phyloP scores from a whole-genome alignment of 1,140 invertebrate genomes.

The Drosophila chauvacae region DNA sequence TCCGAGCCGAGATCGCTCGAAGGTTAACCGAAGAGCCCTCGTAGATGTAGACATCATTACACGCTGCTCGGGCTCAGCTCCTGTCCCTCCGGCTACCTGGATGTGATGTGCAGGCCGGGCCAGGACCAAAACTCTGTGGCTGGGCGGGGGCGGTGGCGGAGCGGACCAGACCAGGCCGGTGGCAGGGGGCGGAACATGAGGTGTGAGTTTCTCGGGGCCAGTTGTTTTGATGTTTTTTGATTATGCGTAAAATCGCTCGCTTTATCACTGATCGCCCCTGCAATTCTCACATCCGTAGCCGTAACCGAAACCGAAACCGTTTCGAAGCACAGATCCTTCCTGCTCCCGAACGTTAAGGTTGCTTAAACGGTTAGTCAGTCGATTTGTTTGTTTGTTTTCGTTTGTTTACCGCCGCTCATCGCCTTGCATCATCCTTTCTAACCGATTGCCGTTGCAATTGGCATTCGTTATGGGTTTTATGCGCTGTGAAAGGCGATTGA shows the following conservation, averaged over 20 bases:
- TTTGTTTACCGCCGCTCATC: slow-evolving; percentile 35
- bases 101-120: background rate
- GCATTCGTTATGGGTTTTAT: slow-evolving; percentile 39
- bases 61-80: slow-evolving; percentile 67
- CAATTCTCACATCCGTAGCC: slow-evolving; percentile 46
- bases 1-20: slow-evolving; percentile 18
- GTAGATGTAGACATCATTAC: slow-evolving; percentile 56
- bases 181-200: slow-evolving; percentile 23
- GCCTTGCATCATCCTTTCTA: slow-evolving; percentile 12
- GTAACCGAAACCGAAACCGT: background rate
- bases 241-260: slow-evolving; percentile 78
- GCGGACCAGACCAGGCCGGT: background rate
- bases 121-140: background rate
- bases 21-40: slow-evolving; percentile 42
- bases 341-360: slow-evolving; percentile 8
- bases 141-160: background rate
- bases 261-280: slow-evolving; percentile 72
- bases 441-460: slow-evolving; percentile 55
- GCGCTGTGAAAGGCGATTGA: background rate
- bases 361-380: slow-evolving; percentile 49
- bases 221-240: slow-evolving; percentile 79
- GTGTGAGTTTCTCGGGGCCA: slow-evolving; percentile 71
- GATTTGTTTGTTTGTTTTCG: slow-evolving; percentile 52
- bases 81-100: slow-evolving; percentile 42
- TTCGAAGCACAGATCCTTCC: background rate